Percentiles rank a stretch among this genome's conserved stretches.
These are phyloP conservation scores for Cyphomyrus plagiostoma DNA, from an alignment of 2,113 vertebrate genomes.

Conservation along the genomic window DNA sequence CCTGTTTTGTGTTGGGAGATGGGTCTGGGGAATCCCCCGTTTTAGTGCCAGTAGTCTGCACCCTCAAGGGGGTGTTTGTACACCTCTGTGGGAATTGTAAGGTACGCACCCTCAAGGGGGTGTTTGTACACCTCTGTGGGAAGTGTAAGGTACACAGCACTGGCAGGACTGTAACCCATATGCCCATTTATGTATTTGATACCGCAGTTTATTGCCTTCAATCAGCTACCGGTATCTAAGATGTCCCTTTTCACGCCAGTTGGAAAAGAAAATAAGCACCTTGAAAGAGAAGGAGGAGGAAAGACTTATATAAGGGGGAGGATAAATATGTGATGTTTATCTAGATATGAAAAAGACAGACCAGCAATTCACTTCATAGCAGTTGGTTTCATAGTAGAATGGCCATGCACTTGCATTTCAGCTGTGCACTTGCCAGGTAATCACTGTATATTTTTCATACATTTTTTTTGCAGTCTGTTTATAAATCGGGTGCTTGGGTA, in stretches of 20 bases:
- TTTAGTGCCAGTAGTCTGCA: neutral
- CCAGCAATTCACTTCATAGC: neutral
- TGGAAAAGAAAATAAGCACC: neutral
- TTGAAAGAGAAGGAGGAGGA: neutral
- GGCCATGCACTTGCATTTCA: neutral
- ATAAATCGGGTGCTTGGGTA: neutral
- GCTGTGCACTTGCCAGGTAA: neutral
- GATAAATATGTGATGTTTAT: neutral
- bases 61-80: neutral
- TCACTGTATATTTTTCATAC: neutral
- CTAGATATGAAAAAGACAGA: neutral
- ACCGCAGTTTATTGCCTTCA: neutral
- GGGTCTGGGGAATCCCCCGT: neutral
- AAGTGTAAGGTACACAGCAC: neutral
- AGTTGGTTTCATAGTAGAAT: neutral
- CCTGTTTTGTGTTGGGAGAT: neutral
- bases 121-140: neutral
- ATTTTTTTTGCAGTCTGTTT: neutral
- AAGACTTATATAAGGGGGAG: neutral
- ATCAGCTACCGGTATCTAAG: neutral
- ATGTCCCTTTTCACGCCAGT: neutral
- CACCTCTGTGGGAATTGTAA: neutral
- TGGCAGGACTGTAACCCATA: neutral
- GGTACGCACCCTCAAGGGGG: neutral
- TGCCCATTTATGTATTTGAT: neutral